Evolutionary conservation across 2,113 vertebrate species (phyloP).

Genomic region (Equus quagga): DNA sequence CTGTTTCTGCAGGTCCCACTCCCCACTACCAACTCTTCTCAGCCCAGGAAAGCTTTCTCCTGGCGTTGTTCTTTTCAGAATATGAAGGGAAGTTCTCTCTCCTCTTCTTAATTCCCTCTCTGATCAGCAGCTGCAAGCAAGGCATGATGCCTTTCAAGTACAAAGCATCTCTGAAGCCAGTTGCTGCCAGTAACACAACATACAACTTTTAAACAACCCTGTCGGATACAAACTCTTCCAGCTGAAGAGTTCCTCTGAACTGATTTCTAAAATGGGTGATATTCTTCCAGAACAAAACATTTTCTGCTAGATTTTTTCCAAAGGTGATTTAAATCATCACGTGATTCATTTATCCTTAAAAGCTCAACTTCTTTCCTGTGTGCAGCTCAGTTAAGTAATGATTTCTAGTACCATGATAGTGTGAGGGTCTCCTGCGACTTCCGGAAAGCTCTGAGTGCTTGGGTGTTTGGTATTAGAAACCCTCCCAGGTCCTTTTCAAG

Average conservation of each 20-base stretch:
- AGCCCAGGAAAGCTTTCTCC: not conserved
- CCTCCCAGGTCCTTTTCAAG: not conserved
- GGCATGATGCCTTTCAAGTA: constrained; percentile 63
- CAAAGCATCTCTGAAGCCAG: constrained; percentile 53
- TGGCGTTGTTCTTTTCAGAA: not conserved
- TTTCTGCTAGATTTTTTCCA: constrained; percentile 66
- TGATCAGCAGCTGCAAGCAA: constrained; percentile 56
- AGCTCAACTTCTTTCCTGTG: constrained; percentile 60
- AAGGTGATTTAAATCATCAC: constrained; percentile 65
- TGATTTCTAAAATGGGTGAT: constrained; percentile 70
- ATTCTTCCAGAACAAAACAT: constrained; percentile 74
- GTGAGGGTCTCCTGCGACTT: constrained; percentile 8
- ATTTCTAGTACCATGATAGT: constrained; percentile 9
- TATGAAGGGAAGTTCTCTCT: not conserved
- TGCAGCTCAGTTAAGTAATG: constrained; percentile 61
- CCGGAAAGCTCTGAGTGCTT: not conserved
- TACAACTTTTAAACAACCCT: constrained; percentile 64
- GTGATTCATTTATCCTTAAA: constrained; percentile 76
- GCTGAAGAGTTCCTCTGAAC: constrained; percentile 68
- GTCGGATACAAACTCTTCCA: constrained; percentile 72
- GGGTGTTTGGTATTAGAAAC: not conserved
- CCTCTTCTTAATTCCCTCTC: constrained; percentile 25
- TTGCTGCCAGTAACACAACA: constrained; percentile 78
- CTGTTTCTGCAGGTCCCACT: not conserved
- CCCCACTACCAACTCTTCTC: not conserved